phyloP scores from a whole-genome alignment of 2,888 invertebrate species.

The Sphaerophoria rueppellii region DNA sequence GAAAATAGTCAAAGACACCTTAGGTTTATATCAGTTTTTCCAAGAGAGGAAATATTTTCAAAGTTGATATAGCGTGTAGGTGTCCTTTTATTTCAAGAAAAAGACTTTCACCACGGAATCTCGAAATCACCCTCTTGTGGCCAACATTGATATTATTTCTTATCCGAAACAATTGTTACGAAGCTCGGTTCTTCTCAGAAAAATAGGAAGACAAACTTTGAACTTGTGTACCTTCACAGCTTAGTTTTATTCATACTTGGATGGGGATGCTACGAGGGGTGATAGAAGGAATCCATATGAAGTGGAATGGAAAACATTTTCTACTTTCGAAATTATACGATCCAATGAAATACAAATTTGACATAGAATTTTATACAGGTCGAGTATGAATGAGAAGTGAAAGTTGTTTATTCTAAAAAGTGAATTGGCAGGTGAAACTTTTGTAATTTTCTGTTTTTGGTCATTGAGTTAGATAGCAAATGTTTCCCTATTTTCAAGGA shows the following conservation, averaged over 20 bases:
- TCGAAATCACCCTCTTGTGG: conserved; percentile 25
- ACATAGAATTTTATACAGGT: conserved; percentile 11
- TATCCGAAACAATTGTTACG: conserved; percentile 48
- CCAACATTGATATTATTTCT: conserved; percentile 12
- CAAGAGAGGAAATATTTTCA: not conserved
- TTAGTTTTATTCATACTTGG: not conserved
- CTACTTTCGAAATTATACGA: conserved; percentile 38
- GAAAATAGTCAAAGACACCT: conserved; percentile 41
- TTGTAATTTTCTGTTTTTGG: conserved; percentile 33
- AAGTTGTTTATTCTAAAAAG: not conserved
- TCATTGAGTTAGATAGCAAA: too few species aligned
- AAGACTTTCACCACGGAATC: conserved; percentile 2
- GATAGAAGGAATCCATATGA: not conserved
- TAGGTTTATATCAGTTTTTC: conserved; percentile 33
- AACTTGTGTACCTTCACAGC: conserved; percentile 5
- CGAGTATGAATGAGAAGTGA: not conserved
- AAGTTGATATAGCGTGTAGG: not conserved
- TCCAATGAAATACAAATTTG: conserved; percentile 50
- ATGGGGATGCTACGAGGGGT: not conserved
- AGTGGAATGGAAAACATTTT: not conserved
- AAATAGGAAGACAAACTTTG: conserved; percentile 24
- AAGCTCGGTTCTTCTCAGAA: not conserved
- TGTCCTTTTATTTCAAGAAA: conserved; percentile 28
- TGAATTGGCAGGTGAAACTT: conserved; percentile 44
- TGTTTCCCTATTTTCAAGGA: too few species aligned